These are phyloP conservation scores for Ceratitis capitata DNA, from an alignment of 1,140 invertebrate species.

Conservation along the genomic window DNA sequence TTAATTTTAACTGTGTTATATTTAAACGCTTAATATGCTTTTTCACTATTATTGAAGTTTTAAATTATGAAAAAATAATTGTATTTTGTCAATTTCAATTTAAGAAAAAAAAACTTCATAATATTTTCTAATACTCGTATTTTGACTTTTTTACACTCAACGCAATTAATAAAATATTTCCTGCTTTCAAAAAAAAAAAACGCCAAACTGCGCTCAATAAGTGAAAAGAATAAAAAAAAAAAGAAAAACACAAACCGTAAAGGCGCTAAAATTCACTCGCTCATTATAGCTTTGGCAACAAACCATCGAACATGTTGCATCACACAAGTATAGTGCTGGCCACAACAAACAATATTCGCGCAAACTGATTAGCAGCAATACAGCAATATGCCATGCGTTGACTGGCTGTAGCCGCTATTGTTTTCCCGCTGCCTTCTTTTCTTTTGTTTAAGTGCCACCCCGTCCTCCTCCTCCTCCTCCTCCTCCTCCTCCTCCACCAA, in stretches of 20 bases:
- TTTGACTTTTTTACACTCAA: neutral
- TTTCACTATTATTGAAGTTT: neutral
- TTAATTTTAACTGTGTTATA: neutral
- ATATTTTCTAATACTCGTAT: neutral
- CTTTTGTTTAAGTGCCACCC: too few species aligned
- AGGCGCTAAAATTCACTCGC: conserved; percentile 1
- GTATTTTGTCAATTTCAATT: neutral
- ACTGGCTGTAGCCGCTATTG: too few species aligned
- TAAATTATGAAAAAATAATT: neutral
- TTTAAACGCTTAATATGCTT: neutral
- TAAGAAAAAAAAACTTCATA: neutral
- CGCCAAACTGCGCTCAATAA: too few species aligned
- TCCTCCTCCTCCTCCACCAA: too few species aligned
- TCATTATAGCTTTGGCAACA: neutral
- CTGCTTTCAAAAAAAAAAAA: neutral
- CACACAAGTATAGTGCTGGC: neutral
- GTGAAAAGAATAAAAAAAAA: too few species aligned
- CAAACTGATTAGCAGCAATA: neutral
- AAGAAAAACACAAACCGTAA: too few species aligned
- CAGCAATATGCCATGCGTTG: neutral
- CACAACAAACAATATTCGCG: neutral
- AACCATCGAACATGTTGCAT: neutral
- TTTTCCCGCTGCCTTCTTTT: too few species aligned
- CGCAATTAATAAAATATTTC: neutral
- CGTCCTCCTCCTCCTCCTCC: too few species aligned